Base-by-base conservation (phyloP, 2,797 vertebrate species). In the Psittacula derbiana region DNA sequence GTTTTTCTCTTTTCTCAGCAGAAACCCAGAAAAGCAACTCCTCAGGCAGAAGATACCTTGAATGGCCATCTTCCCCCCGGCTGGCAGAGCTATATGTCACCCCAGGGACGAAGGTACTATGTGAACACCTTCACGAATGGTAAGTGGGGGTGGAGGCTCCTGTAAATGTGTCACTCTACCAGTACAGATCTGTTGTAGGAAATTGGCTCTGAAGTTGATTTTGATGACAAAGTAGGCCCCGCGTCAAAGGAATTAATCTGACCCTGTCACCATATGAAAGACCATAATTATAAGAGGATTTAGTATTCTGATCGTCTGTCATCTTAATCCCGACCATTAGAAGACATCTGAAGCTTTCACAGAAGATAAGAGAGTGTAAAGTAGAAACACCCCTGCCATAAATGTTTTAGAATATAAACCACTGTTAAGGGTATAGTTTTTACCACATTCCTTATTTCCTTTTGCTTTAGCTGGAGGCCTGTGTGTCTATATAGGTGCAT, bases 1-100 rank as follows among this genome's bases (percentile, higher is more conserved):
- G 1, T 33, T 24, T 36, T 57, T 46, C 49, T 12, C 13, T 91
- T 79, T 93, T 97, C 92, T 91, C 92, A 55, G 95, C 98, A 99
- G 99, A 99, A 98, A 95, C 98, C 99, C 33, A 97, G 98, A n/a
- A 99, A 98, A 81, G 96, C 98, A 93, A 98, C 97, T 96, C 98
- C 98, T 92, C 98, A 99, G 65, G 97, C 98, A 2, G 99, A 99
- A 91, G 99, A 99, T 52, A 97, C 90, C 96, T 97, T 96, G 88
- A 97, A 97, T 16, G 95, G 91, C 95, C 61, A 98, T 40, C 98
- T 99, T 55, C 99, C 99, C 58, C 98, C 98, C 1, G 99, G 99
- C 64, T 99, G 99, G 99, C 99, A 98, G 73, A 99, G 99, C 98
- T 99, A 99, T 97, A 98, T 99, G 98, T 99, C 99, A 36, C 99